Base-by-base conservation (phyloP, 2,888 invertebrate genomes). In the Epinotia bilunana region DNA sequence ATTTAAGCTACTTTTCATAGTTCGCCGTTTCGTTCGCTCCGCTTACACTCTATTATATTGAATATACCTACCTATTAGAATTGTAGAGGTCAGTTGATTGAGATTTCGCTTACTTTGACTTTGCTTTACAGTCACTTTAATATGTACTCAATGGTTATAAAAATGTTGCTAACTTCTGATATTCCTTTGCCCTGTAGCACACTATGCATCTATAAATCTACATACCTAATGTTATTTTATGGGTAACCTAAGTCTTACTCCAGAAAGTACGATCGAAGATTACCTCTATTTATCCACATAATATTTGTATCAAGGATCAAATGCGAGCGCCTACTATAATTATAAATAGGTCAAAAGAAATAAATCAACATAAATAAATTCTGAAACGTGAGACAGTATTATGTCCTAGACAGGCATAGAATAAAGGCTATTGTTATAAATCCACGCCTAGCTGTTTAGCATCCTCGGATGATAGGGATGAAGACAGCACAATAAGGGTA, bases 401-500 rank as follows among this genome's bases (percentile, higher is more conserved):
- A 73, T 76, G 65, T 76, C 70, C 73, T 74, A 72, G 74, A 77
- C 77, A 68, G 76, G 74, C 79, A 85, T 83, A 83, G 87, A 86
- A 89, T 88, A 88, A 86, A 83, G 82, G 83, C 85, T 83, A 90
- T 91, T 92, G 90, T 91, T 84, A 86, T 80, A 84, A 84, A 84
- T 86, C 82, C 83, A 84, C 87, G 89, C 87, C 90, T 89, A 87
- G 86, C 77, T 75, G 75, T 86, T 88, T 86, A 87, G 81, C 83
- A 81, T 82, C 80, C 75, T 79, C 80, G 80, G 79, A 83, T 84
- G 88, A 87, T 86, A 87, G 88, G 89, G 89, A 86, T 88, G 88
- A 76, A 81, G 93, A 93, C 93, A 92, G 91, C 83, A 92, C 93
- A 93, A 93, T 93, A 90, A 89, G 88, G 87, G 89, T 87, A 88